Base-by-base conservation (phyloP, 2,797 vertebrate species). In the Scolopax rusticola region DNA sequence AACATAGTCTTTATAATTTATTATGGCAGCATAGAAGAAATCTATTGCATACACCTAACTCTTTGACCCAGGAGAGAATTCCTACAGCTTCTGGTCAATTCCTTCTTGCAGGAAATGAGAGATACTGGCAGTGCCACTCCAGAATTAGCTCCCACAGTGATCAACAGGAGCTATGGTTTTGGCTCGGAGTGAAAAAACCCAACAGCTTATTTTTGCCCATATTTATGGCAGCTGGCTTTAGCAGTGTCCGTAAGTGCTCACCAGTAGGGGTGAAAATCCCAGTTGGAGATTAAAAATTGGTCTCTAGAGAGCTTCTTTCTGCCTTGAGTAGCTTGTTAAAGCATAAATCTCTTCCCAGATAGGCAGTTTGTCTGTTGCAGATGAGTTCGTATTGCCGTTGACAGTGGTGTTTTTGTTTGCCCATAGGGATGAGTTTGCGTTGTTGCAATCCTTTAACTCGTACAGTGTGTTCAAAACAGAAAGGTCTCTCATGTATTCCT, bases 1-100 rank as follows among this genome's bases (percentile, higher is more conserved):
- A 88, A 71, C 28, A 63, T 75, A 71, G 67, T 90, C 79, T 90
- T 65, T 48, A 32, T 90, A 91, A 96, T 91, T 96, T 94, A 96
- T 92, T 83, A 86, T 36, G 15, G 36, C 65, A 82, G 56, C 3
- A 4, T 57, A 28, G 63, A 73, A 73, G 15, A 85, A 41, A 77
- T n/a, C 40, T 54, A 18, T 70, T 81, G 40, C 67, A 18, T 24
- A 8, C 9, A 3, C 63, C 33, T 70, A 15, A 45, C 20, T 87
- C 75, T 47, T 63, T 47, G 45, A 68, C 15, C 48, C 38, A 12
- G 8, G 8, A 70, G 63, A 84, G 24, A 15, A 94, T 95, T 91
- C 41, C 70, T 89, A 68, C 48, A 27, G 50, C 63, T 51, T 89
- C 43, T 69, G 27, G 43, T 94, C 60, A 87, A 40, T 70, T 92